Base-by-base conservation (phyloP, 1,140 invertebrate genomes). In the Sinonovacula constricta region DNA sequence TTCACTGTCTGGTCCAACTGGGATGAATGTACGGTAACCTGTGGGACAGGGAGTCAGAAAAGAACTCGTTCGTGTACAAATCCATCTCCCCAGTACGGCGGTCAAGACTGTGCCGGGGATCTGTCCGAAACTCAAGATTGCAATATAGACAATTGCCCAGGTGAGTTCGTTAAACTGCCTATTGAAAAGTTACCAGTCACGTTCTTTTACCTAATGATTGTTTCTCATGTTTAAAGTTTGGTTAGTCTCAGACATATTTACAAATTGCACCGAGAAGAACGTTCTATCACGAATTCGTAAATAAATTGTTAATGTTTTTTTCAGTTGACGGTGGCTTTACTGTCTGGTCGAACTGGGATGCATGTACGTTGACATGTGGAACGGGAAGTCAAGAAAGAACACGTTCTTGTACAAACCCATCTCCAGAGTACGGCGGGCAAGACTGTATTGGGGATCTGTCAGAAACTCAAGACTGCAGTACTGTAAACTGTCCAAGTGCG, bases 291-390 rank as follows among this genome's bases (percentile, higher is more conserved):
- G 24, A 18, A 18, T 18, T 12, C 12, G 3, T 18, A 18, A 12
- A 28, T 30, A 62, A 30, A 62, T 14, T 31, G 31, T 62, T 15
- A 62, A 49, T n/a, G 18, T 49, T 1, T 24, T 33, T 45, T 60
- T 31, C 59, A 82, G 77, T 79, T 34, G 30, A 77, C 53, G 81
- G 81, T 10, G 81, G 81, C 26, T 83, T 57, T 66, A 54, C 67
- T 30, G 56, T n/a, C n/a, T 83, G 68, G 66, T 22, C 24, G 24
- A 51, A 57, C 18, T 57, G 54, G 26, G 51, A 26, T 3, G 10
- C 53, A 30, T 81, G 82, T 66, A 24, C 51, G 24, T 33, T 68
- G 51, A 67, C 76, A 2, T 83, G 82, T 71, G 82, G 82, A 5
- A 71, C 60, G 22, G 82, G 82, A 5, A 59, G n/a, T 28, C 34